Conservation (phyloP, 2,797 vertebrate species). For the Eurystomus glaucurus region DNA sequence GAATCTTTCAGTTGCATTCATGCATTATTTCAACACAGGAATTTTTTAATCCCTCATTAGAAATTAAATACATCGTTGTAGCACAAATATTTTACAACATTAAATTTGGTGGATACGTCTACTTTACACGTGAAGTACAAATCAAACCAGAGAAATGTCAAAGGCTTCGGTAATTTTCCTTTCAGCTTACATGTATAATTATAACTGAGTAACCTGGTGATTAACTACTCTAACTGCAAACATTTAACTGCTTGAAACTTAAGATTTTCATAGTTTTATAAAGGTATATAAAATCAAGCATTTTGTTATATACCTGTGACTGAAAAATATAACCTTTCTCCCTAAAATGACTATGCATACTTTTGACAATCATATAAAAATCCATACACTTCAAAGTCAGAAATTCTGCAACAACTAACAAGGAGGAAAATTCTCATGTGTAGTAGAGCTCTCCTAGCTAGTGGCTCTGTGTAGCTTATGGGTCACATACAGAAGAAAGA, state of each 20-base stretch:
- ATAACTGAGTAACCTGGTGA: not conserved
- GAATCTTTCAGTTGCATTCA: not conserved
- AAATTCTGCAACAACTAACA: not conserved
- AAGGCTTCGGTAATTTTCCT: conserved; percentile 3
- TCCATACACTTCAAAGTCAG: not conserved
- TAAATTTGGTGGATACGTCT: not conserved
- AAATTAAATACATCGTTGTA: not conserved
- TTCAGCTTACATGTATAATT: not conserved
- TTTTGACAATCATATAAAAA: not conserved
- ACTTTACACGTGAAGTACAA: not conserved
- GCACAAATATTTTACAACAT: not conserved
- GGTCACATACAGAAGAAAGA: not conserved
- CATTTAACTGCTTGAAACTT: not conserved
- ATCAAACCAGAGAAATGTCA: not conserved
- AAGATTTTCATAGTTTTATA: not conserved
- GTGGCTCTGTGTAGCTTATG: not conserved
- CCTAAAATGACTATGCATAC: not conserved
- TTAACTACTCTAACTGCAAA: conserved; percentile 6
- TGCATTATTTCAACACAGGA: not conserved
- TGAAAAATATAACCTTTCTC: not conserved
- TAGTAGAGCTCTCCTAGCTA: accelerated
- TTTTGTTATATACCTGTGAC: not conserved
- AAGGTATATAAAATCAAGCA: not conserved
- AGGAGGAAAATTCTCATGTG: not conserved
- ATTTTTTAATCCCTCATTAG: not conserved